Evolutionary conservation across 2,113 vertebrate genomes (phyloP).

Genomic region (Ardeotis arabs): DNA sequence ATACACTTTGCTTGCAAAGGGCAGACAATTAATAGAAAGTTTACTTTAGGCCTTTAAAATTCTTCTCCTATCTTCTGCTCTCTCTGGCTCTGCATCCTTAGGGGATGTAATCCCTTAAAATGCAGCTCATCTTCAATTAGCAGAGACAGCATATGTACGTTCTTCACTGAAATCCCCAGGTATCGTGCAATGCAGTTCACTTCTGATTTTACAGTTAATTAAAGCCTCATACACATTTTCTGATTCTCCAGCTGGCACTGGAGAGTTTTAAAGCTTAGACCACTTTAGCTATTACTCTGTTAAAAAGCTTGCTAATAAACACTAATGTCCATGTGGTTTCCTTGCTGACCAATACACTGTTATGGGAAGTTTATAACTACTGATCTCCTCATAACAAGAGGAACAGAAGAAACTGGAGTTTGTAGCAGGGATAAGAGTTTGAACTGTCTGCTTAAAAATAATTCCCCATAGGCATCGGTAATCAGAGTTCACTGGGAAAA

Average conservation of each 20-base stretch:
- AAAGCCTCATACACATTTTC: conserved; percentile 70
- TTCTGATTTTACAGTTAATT: conserved; percentile 78
- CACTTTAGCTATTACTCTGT: conserved; percentile 42
- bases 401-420: background rate
- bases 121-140: conserved; percentile 80
- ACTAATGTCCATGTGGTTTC: conserved; percentile 22
- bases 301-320: conserved; percentile 65
- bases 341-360: background rate
- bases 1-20: conserved; percentile 38
- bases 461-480: background rate
- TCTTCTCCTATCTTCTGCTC: conserved; percentile 29
- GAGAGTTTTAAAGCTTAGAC: conserved; percentile 58
- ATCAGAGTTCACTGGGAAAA: background rate
- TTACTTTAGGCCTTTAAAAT: conserved; percentile 69
- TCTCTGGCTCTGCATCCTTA: conserved; percentile 57
- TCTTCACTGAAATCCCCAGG: conserved; percentile 79
- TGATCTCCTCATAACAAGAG: background rate
- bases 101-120: conserved; percentile 73
- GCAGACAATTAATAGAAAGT: conserved; percentile 58
- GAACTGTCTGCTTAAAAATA: background rate
- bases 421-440: background rate
- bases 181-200: conserved; percentile 64
- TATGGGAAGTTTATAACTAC: background rate
- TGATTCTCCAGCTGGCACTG: conserved; percentile 70
- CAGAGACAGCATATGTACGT: conserved; percentile 75